Evolutionary conservation across 2,113 vertebrate species (phyloP).

Genomic region (Crotalus horridus): DNA sequence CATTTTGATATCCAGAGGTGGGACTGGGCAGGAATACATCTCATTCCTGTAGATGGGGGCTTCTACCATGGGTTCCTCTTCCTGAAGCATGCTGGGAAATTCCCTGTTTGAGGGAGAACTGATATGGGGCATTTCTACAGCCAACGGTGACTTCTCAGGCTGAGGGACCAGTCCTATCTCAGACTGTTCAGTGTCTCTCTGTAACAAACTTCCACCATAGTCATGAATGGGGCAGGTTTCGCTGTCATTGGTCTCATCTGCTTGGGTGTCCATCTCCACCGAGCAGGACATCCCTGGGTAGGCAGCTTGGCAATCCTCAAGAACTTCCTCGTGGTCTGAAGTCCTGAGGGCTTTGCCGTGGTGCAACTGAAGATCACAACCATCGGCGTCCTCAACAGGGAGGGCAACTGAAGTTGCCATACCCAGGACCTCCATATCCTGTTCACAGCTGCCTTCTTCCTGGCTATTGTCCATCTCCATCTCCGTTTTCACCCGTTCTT

Average conservation of each 20-base stretch:
- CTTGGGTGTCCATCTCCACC: constrained; percentile 54
- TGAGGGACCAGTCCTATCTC: constrained; percentile 62
- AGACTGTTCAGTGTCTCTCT: background rate
- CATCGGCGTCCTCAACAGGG: constrained; percentile 49
- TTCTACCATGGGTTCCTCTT: constrained; percentile 41
- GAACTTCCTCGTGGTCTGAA: constrained; percentile 66
- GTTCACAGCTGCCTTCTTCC: constrained; percentile 51
- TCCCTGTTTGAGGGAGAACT: constrained; percentile 43
- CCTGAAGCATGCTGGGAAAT: constrained; percentile 45
- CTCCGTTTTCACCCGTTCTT: constrained; percentile 70
- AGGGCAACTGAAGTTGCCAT: constrained; percentile 40
- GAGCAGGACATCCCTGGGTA: constrained; percentile 64
- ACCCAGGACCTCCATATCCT: constrained; percentile 56
- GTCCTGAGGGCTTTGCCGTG: constrained; percentile 57
- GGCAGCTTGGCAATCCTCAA: constrained; percentile 56
- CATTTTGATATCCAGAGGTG: constrained; percentile 56
- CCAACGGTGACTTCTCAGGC: constrained; percentile 59
- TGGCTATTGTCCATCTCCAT: constrained; percentile 67
- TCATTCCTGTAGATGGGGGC: constrained; percentile 54
- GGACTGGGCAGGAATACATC: constrained; percentile 47
- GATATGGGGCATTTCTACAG: constrained; percentile 47
- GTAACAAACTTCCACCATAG: constrained; percentile 42
- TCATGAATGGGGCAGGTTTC: constrained; percentile 62
- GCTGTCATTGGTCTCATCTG: constrained; percentile 25
- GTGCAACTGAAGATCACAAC: constrained; percentile 54